Conservation (phyloP, 2,113 vertebrate species). For the Phylloscopus trochiloides region DNA sequence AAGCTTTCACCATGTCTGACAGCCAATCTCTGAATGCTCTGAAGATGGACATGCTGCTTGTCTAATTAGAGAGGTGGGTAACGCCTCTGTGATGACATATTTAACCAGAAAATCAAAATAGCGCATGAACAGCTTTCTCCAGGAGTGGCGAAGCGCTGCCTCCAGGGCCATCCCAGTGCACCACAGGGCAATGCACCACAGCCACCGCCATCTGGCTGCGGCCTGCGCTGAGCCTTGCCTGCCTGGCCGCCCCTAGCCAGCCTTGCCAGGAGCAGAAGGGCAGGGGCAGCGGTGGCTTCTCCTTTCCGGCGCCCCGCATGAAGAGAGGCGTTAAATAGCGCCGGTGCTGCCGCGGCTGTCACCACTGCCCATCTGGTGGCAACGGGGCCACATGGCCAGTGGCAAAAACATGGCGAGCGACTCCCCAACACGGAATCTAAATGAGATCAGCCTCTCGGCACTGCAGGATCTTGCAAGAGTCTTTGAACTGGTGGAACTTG, state of each 20-base stretch:
- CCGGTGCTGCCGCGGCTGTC: no score
- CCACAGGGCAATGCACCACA: rapidly evolving
- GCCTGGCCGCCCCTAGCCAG: not conserved
- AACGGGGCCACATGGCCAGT: no score
- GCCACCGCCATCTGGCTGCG: rapidly evolving
- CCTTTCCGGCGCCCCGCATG: rapidly evolving
- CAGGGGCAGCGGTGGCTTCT: rapidly evolving
- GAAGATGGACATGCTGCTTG: not conserved
- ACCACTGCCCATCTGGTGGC: not conserved
- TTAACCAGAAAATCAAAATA: not conserved
- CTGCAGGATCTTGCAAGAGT: not conserved
- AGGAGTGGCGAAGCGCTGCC: not conserved
- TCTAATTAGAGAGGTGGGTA: not conserved
- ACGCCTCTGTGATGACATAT: not conserved
- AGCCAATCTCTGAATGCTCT: not conserved
- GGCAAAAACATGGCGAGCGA: no score
- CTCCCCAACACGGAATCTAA: not conserved
- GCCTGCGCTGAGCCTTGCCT: not conserved
- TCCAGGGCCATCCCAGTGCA: not conserved
- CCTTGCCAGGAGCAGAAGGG: not conserved
- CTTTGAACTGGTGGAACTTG: not conserved
- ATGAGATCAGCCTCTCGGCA: rapidly evolving
- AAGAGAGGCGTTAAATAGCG: rapidly evolving
- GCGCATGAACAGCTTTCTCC: not conserved
- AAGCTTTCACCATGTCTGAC: not conserved